Evolutionary conservation across 2,888 invertebrate genomes (phyloP), one percentile per base, ranked within the genome.

Genomic region (Dexiosoma caninum): DNA sequence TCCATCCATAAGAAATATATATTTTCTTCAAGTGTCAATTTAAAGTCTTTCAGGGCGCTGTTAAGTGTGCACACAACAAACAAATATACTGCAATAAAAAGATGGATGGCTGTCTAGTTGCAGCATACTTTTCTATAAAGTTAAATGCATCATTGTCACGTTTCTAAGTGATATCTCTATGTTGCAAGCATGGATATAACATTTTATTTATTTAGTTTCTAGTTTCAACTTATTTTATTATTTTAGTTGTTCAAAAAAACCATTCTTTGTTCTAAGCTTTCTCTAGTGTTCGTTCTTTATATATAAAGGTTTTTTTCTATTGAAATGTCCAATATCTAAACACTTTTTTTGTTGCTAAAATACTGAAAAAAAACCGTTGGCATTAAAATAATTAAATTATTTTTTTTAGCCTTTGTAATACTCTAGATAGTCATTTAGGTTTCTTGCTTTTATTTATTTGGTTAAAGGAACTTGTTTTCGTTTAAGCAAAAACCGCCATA

Each of bases 401-500:
- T 5, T 14, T 40, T 23, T 30, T 30, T 2, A 2, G 9, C 32
- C 10, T 0, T 2, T 30, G 5, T 8, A 30, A 32, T 16, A 30
- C n/a, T n/a, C n/a, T 30, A 16, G n/a, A 53, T 8, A 10, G 2
- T n/a, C n/a, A n/a, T n/a, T n/a, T n/a, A n/a, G n/a, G n/a, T 5
- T 35, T 55, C 32, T 35, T 55, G 32, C 44, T 59, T 35, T 10
- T 16, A 6, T 57, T n/a, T n/a, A 30, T 42, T 74, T 64, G 72
- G 44, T 37, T 51, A 32, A 42, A 46, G 16, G 23, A 60, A 67
- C 49, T 59, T 35, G 40, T 44, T 57, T 59, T 59, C 30, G 49
- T 62, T 51, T 55, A 62, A 62, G 55, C 16, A 59, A 71, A 78
- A 83, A 80, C 81, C 83, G 74, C 83, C 71, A 81, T 83, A 87